These are phyloP conservation scores for Mormyrus hasselquistii DNA, from an alignment of 2,797 vertebrate species.

Conservation along the genomic window DNA sequence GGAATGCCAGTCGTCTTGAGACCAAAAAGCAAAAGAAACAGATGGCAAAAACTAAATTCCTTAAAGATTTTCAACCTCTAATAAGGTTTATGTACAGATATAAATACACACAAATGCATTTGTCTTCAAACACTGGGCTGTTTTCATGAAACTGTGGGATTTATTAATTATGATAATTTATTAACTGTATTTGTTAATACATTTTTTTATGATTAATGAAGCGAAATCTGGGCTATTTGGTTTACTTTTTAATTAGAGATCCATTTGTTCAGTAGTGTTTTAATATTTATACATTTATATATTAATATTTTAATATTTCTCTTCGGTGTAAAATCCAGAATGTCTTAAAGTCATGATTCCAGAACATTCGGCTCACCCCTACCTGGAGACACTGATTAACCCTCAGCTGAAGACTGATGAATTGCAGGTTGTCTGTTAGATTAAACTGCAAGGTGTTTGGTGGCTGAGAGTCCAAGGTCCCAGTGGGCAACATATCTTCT, in stretches of 20 bases:
- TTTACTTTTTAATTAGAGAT: not conserved
- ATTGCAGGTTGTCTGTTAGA: not conserved
- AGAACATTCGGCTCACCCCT: not conserved
- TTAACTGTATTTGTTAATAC: not conserved
- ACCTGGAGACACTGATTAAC: constrained; percentile 6
- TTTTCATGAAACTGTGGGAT: not conserved
- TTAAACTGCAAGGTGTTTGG: not conserved
- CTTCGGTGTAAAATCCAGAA: not conserved
- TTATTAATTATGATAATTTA: not conserved
- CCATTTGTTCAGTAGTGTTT: not conserved
- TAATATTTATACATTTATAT: not conserved
- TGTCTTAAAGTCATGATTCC: not conserved
- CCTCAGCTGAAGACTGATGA: not conserved
- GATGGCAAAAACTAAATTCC: not conserved
- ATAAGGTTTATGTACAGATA: not conserved
- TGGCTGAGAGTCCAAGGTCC: not conserved
- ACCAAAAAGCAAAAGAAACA: not conserved
- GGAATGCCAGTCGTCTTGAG: not conserved
- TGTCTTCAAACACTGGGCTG: not conserved
- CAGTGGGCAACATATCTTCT: not conserved
- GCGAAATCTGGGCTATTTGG: not conserved
- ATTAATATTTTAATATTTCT: not conserved
- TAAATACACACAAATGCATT: not conserved
- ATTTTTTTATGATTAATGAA: not conserved
- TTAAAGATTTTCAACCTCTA: not conserved